These are phyloP conservation scores for Pseudorectes ferrugineus DNA, from an alignment of 2,113 vertebrate species.

Conservation along the genomic window DNA sequence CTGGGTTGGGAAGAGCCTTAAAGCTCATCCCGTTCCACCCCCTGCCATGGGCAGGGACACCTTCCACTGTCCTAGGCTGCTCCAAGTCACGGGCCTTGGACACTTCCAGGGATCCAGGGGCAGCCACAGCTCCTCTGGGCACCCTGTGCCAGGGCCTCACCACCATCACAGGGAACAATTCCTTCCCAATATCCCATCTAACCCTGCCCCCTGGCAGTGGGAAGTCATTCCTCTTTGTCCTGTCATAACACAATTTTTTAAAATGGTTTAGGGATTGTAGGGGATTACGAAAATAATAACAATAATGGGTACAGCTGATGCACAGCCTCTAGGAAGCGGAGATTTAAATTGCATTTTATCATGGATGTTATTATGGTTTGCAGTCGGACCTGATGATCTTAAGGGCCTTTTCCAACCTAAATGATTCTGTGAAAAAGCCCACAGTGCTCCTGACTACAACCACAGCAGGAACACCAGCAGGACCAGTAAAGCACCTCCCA, in stretches of 20 bases:
- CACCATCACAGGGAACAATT: not conserved
- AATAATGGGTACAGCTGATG: not conserved
- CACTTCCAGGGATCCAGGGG: not conserved
- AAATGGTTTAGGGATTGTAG: not conserved
- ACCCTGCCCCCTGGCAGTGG: rapidly evolving
- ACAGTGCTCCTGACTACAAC: rapidly evolving
- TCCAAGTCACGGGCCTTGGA: not conserved
- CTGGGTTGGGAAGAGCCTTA: not conserved
- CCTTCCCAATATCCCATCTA: not conserved
- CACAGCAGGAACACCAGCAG: not conserved
- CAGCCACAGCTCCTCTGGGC: not conserved
- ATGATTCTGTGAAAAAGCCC: not conserved
- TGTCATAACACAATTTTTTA: not conserved
- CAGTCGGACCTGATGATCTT: too few relatives aligned
- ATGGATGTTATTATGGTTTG: not conserved
- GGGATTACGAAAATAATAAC: not conserved
- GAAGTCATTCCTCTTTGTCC: not conserved
- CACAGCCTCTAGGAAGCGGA: rapidly evolving
- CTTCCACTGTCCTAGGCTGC: rapidly evolving
- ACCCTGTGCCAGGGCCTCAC: not conserved
- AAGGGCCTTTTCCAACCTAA: not conserved
- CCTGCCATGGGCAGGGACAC: not conserved
- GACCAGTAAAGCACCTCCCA: too few relatives aligned
- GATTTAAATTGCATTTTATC: not conserved
- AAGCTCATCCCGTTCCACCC: rapidly evolving